Conservation (phyloP, 2,888 invertebrate genomes). For the Drymonia ruficornis region DNA sequence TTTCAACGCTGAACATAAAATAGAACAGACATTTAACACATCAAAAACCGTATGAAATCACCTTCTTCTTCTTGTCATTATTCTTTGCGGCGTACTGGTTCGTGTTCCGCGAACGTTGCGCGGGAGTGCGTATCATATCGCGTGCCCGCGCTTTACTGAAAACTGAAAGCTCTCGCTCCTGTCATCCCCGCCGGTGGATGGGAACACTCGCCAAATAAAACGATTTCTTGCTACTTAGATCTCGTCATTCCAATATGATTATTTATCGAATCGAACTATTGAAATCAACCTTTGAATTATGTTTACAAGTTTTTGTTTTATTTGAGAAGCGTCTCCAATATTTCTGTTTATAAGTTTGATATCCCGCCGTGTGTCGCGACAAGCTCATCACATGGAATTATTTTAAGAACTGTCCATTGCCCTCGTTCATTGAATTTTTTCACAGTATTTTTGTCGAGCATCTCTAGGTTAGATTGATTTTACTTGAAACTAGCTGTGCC, state of each 20-base stretch:
- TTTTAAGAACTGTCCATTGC: conserved; percentile 30
- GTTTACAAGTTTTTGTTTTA: too few species aligned
- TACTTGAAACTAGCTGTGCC: too few species aligned
- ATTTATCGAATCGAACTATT: not conserved
- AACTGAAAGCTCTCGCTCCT: conserved; percentile 59
- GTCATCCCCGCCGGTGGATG: conserved; percentile 49
- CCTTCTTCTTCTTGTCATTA: conserved; percentile 58
- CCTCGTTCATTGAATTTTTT: conserved; percentile 8
- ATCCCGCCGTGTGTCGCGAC: conserved; percentile 31
- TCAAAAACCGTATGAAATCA: conserved; percentile 11
- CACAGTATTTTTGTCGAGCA: conserved; percentile 1
- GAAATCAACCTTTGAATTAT: not conserved
- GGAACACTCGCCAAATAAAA: conserved; percentile 41
- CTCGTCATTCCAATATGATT: conserved; percentile 13
- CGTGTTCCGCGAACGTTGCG: conserved; percentile 41
- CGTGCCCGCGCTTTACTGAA: conserved; percentile 54
- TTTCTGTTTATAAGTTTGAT: too few species aligned
- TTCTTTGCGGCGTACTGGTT: conserved; percentile 45
- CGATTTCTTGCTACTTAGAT: conserved; percentile 22
- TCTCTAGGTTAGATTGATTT: not conserved
- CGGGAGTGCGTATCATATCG: conserved; percentile 58
- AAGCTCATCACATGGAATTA: conserved; percentile 42
- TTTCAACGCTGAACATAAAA: not conserved
- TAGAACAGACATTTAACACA: not conserved
- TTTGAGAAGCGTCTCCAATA: too few species aligned